Evolutionary conservation across 2,888 invertebrate genomes (phyloP), one percentile per base, ranked within the genome.

Genomic region (Drosophila tanythrix): DNA sequence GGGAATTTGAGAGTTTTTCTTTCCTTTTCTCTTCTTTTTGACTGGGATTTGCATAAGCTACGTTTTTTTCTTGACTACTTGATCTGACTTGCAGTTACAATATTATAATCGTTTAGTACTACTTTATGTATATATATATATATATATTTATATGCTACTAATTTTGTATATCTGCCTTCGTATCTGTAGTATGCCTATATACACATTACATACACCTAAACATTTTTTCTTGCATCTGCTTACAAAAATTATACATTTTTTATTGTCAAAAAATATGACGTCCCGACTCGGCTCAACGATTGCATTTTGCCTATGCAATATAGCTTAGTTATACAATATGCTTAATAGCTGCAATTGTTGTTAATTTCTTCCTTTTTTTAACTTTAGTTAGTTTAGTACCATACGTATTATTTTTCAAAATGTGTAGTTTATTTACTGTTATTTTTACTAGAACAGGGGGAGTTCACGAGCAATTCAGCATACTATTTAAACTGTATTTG

Each of bases 211-310:
- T 67, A 67, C 65, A 60, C 36, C 59, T 64, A 64, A 65, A 51
- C 64, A 18, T 50, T 56, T 69, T 61, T 31, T 25, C 31, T 55
- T 51, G 56, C 25, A 33, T 55, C 27, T 58, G 33, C 64, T 72
- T 58, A 56, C 25, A 72, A 73, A 76, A 74, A 71, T 86, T 83
- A 74, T 78, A 86, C 72, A 73, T 70, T 52, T 71, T 73, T 85
- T 85, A 85, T 85, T 85, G 85, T 85, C 85, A 83, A 89, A 74
- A 83, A 79, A 88, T 85, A 85, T 85, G 85, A 85, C 85, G 88
- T 89, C 90, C 74, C 63, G 66, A 46, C 46, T 25, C 74, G 69
- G 72, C 64, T 69, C 64, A 73, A 75, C 68, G 83, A 88, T 85
- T 82, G 73, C 79, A 81, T 77, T 69, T 60, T 69, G 40, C 61